Percentiles rank a stretch among this genome's conserved stretches.
Evolutionary conservation across 1,140 invertebrate genomes (phyloP).

Genomic region (Diabrotica virgifera): DNA sequence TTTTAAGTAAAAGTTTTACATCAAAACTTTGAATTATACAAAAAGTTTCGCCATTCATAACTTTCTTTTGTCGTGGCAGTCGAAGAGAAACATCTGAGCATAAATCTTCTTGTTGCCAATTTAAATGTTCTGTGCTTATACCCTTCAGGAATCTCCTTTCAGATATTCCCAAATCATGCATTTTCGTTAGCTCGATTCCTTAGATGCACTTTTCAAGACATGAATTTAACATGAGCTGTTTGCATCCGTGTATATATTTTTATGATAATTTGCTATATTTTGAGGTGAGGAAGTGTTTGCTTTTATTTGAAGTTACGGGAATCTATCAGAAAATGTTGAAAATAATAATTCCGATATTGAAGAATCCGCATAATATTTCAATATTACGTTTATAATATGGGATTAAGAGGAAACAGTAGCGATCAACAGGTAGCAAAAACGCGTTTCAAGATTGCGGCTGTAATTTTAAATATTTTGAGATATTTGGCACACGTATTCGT

Average conservation of each 20-base stretch:
- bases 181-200: constrained; percentile 5
- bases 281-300: constrained; percentile 4
- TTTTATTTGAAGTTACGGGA: too few species aligned
- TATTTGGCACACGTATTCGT: too few species aligned
- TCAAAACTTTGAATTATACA: neutral
- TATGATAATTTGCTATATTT: constrained; percentile 6
- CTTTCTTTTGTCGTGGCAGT: constrained; percentile 1
- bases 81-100: neutral
- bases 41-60: neutral
- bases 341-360: too few species aligned
- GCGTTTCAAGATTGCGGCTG: too few species aligned
- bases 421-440: too few species aligned
- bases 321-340: too few species aligned
- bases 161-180: constrained; percentile 8
- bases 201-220: constrained; percentile 4
- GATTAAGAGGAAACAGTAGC: too few species aligned
- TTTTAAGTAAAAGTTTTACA: too few species aligned
- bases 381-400: too few species aligned
- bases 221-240: constrained; percentile 3
- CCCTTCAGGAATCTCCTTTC: constrained; percentile 6
- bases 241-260: too few species aligned
- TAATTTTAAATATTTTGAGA: too few species aligned
- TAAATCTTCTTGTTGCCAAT: constrained; percentile 6
- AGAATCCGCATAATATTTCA: too few species aligned
- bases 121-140: constrained; percentile 2